Evolutionary conservation across 1,140 invertebrate species (phyloP), one percentile per base, ranked within the genome.

Genomic region (Charaxes varanes): DNA sequence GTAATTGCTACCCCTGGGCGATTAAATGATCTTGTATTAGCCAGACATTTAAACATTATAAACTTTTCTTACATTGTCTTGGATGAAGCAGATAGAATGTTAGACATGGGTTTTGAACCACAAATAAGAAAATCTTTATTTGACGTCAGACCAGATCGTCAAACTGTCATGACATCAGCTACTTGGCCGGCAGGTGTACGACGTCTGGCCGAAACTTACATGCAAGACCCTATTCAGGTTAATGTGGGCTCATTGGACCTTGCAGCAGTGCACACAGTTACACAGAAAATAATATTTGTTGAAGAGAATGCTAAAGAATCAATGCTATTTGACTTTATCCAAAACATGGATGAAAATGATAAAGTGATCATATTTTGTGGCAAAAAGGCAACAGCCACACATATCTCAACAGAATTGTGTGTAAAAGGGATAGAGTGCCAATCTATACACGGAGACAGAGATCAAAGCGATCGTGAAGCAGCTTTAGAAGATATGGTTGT

Each of bases 351-450:
- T 3, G 68, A 85, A 0, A 84, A 88, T 21, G 94, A 96, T 26
- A 96, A 97, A 79, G 89, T 91, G 0, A 94, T 97, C 7, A 88
- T 97, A 14, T 97, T 97, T 84, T 93, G 95, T 64, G 92, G 92
- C 0, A 93, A 91, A 53, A 97, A 97, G 73, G 76, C 87, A 2
- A 89, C 88, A 7, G 94, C 93, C 6, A 92, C 94, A 74, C 89
- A 94, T 62, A 63, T 97, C n/a, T 87, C 92, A 0, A 91, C 92
- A 63, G 91, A 97, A 46, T 72, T 97, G 6, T 86, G 87, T 13
- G 43, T 96, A 10, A 77, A 85, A 32, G 89, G 89, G 1, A 86
- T 94, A 19, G 53, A 78, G 7, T 91, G 89, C 48, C 90, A 94
- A 54, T 90, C 92, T 41, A 92, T 98, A 46, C 95, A 97, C 84